Percentiles rank a stretch among this genome's conserved stretches.
These are phyloP conservation scores for Drosophila micromelanica DNA, from an alignment of 1,140 invertebrate species.

Conservation along the genomic window DNA sequence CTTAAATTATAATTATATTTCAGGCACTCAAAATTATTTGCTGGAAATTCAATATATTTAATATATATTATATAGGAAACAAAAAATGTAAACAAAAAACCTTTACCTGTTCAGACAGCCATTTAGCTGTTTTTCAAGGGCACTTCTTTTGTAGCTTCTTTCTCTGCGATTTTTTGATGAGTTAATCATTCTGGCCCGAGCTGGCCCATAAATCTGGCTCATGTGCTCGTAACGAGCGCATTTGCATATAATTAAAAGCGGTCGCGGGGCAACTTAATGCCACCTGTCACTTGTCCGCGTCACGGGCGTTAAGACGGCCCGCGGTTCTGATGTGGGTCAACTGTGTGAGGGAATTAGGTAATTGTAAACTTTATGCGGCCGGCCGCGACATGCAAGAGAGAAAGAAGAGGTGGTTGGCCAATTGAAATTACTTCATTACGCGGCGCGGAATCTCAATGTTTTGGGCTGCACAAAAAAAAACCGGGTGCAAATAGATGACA, in stretches of 20 bases:
- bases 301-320: constrained; percentile 2
- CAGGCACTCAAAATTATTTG: no score
- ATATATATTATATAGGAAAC: no score
- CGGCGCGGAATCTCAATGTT: constrained; percentile 32
- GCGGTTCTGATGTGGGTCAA: constrained; percentile 57
- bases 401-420: constrained; percentile 16
- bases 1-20: no score
- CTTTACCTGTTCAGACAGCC: no score
- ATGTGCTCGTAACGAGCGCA: constrained; percentile 32
- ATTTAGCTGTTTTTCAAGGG: neutral
- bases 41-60: no score
- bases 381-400: constrained; percentile 38
- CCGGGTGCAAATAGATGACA: constrained; percentile 67
- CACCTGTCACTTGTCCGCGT: constrained; percentile 41
- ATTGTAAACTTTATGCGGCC: constrained; percentile 21
- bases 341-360: constrained; percentile 33
- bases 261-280: neutral
- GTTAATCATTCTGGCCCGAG: neutral
- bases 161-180: neutral
- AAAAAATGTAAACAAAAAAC: no score
- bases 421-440: constrained; percentile 79
- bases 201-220: constrained; percentile 17
- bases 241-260: constrained; percentile 42
- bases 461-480: constrained; percentile 4
- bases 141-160: neutral